Base-by-base conservation (phyloP, 2,797 vertebrate species). In the Scyliorhinus canicula region DNA sequence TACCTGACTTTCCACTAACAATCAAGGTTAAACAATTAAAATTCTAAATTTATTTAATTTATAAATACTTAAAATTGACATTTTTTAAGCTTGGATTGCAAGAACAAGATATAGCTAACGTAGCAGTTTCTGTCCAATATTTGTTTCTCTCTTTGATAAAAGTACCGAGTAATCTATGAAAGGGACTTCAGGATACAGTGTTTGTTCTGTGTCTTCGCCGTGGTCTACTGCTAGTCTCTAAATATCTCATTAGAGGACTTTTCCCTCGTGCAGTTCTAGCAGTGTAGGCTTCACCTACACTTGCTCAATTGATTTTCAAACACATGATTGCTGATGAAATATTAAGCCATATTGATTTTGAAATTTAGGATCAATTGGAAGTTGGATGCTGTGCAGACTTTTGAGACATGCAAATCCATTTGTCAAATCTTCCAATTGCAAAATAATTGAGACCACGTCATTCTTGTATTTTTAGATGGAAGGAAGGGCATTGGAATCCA, bases 281-380 rank as follows among this genome's bases (percentile, higher is more conserved):
- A 90, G 47, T 93, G 96, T 95, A 96, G 63, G 93, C 90, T 35
- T 96, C 95, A 95, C 95, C 95, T 96, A 95, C 95, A 93, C 0
- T 95, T 95, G 96, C 96, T 96, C 96, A 96, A 97, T 97, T 95
- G 97, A 97, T 97, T 97, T 97, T 96, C 96, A 96, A 96, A 95
- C 91, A 95, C 96, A 95, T 93, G 96, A 96, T 96, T 96, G 96
- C 96, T 50, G 86, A 96, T 97, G 97, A 97, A 97, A 97, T 97
- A 97, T 96, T 96, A 97, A 97, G 96, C 96, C 95, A 50, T 96
- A 97, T 97, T 96, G 97, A 97, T 97, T 95, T 82, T 95, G 93
- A 97, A 97, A 97, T 96, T 96, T 96, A 96, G 96, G 96, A 97
- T 96, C 85, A 95, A 96, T 96, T 82, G 96, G 96, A 96, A 95